Base-by-base conservation (phyloP, 2,113 vertebrate species). In the Psilopogon haemacephalus region DNA sequence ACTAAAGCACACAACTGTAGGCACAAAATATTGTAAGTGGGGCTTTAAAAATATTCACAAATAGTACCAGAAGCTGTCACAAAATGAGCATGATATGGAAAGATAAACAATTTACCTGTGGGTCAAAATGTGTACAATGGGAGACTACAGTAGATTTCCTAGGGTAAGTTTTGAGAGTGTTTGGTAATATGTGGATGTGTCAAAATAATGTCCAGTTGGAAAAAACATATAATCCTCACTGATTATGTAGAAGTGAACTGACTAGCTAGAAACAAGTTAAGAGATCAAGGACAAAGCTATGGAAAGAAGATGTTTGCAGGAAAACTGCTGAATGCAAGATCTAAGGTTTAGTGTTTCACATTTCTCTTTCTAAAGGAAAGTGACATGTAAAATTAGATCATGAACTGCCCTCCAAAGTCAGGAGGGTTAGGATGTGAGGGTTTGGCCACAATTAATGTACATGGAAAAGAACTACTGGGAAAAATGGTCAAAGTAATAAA, bases 41-140 rank as follows among this genome's bases (percentile, higher is more conserved):
- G 32, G 16, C 32, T 86, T 92, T 78, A 85, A 89, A 96, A 93
- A 60, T 60, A 58, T 8, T 23, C 73, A 87, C 37, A 93, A 75
- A 80, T 40, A 81, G 54, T 81, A 84, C 28, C 46, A 75, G 74
- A 77, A 92, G 42, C 77, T 90, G 38, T 84, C 59, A 28, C 77
- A 72, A 93, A 96, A 88, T 30, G 65, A 56, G 44, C 35, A 78
- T 0, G 16, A 63, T 52, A 93, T 90, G 93, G 81, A 92, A 35
- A 40, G 88, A 90, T 78, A 56, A 80, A 28, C 5, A 38, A 48
- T 56, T 80, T 56, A 81, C 20, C 37, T 52, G 9, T 4, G 67
- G 28, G 3, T 11, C 8, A 80, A 90, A 80, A 88, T 5, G 10
- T 48, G 24, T 54, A 13, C n/a, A 58, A 87, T 76, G 15, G 23